Evolutionary conservation across 1,140 invertebrate genomes (phyloP).

Genomic region (Magallana ariakensis): DNA sequence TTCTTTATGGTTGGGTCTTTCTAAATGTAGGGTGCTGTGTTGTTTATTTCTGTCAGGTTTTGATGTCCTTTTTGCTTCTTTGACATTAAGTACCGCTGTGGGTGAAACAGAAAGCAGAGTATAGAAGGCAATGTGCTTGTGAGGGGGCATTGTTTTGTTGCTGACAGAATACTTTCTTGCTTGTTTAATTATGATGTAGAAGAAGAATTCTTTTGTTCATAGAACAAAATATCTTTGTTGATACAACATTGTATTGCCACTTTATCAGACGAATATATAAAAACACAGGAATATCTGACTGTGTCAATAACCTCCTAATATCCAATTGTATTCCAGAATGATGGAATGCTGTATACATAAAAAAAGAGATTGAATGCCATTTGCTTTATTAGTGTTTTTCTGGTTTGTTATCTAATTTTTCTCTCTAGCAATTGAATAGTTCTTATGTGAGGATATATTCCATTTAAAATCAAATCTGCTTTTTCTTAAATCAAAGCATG

Average conservation of each 20-base stretch:
- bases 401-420: too few species aligned
- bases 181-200: background rate
- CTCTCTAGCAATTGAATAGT: too few species aligned
- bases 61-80: background rate
- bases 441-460: too few species aligned
- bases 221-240: background rate
- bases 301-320: background rate
- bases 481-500: too few species aligned
- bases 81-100: background rate
- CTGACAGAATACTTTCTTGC: background rate
- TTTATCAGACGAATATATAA: background rate
- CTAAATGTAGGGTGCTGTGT: background rate
- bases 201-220: constrained; percentile 22
- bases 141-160: background rate
- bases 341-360: background rate
- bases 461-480: too few species aligned
- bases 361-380: too few species aligned
- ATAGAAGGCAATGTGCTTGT: background rate
- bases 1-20: background rate
- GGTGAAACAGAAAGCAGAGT: background rate
- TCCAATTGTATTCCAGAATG: background rate
- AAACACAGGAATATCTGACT: background rate
- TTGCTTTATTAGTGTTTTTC: too few species aligned
- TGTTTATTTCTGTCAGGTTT: background rate
- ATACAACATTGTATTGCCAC: background rate